Evolutionary conservation across 2,113 vertebrate genomes (phyloP).

Genomic region (Tylochromis polylepis): DNA sequence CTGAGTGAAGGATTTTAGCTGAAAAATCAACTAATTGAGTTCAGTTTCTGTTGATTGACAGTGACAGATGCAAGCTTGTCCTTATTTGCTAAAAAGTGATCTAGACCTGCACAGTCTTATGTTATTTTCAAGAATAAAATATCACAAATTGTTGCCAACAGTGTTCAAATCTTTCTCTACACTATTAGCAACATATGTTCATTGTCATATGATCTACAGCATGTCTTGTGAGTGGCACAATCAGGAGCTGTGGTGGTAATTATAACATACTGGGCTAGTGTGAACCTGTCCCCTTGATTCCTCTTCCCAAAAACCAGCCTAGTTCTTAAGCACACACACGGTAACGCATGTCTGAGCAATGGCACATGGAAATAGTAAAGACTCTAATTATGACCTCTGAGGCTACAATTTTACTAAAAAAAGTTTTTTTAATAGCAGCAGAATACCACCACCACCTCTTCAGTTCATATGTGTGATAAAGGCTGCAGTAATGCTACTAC

Average conservation of each 20-base stretch:
- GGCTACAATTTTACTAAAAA: background rate
- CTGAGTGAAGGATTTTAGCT: background rate
- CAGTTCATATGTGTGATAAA: background rate
- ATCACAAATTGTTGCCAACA: background rate
- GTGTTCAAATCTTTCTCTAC: background rate
- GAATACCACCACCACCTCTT: background rate
- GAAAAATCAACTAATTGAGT: background rate
- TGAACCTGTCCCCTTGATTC: background rate
- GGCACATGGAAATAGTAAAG: background rate
- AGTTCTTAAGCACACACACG: background rate
- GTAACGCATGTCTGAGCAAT: background rate
- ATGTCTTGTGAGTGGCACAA: background rate
- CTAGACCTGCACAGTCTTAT: background rate
- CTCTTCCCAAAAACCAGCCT: background rate
- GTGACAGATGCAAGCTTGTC: background rate
- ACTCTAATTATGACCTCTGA: background rate
- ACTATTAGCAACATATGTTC: background rate
- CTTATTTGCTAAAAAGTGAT: background rate
- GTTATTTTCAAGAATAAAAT: background rate
- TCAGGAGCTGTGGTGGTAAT: background rate
- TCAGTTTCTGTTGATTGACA: background rate
- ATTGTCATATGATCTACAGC: background rate
- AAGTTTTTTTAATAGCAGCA: background rate
- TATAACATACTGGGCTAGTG: conserved; percentile 3
- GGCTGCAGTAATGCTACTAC: background rate